These are phyloP conservation scores for Poicephalus meyeri DNA, from an alignment of 2,113 vertebrate genomes.

Conservation along the genomic window DNA sequence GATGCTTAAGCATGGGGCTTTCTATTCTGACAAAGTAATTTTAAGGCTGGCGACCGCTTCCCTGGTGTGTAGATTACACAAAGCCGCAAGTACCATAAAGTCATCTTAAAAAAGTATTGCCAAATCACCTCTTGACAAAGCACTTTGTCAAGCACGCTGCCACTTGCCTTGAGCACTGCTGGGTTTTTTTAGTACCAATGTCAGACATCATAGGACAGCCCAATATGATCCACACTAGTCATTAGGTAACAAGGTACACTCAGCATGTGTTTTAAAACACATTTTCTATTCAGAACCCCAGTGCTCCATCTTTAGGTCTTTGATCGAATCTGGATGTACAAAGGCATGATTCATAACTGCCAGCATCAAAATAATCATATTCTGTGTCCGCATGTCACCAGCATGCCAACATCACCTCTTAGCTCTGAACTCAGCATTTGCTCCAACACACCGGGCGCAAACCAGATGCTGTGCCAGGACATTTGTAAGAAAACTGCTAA, in stretches of 20 bases:
- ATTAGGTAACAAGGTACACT: background rate
- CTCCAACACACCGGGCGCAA: fast-evolving
- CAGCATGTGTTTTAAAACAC: background rate
- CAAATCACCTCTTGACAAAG: background rate
- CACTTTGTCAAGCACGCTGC: background rate
- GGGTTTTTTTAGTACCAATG: background rate
- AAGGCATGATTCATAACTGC: background rate
- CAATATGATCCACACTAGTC: background rate
- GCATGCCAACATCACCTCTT: background rate
- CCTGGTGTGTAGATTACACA: background rate
- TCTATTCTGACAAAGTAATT: background rate
- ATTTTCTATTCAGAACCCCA: background rate
- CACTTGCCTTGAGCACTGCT: background rate
- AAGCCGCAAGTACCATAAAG: background rate
- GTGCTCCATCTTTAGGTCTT: conserved; percentile 53
- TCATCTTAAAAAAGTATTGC: background rate
- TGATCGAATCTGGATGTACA: background rate
- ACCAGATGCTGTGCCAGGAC: background rate
- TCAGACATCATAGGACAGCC: background rate
- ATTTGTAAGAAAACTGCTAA: background rate
- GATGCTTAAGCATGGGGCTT: background rate
- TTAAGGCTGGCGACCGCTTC: background rate
- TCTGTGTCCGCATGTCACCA: background rate
- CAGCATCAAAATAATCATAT: background rate
- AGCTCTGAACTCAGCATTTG: fast-evolving